phyloP scores from a whole-genome alignment of 2,797 vertebrate genomes.

The Sebastes kiyomatsui region DNA sequence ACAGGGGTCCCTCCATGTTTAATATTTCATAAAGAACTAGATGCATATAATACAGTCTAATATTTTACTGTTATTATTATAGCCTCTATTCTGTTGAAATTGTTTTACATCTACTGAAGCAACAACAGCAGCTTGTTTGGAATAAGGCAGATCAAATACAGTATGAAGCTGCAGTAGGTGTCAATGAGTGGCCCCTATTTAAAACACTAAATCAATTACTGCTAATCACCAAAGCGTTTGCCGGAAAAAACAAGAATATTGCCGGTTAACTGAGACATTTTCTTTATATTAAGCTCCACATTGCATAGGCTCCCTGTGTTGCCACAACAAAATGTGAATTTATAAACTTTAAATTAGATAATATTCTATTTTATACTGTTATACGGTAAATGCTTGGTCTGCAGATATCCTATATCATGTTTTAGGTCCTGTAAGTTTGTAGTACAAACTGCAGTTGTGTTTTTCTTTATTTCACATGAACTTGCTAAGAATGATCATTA shows the following conservation, averaged over 20 bases:
- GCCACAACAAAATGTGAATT: not conserved
- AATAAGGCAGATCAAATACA: not conserved
- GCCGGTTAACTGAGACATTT: not conserved
- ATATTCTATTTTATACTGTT: not conserved
- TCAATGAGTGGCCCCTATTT: not conserved
- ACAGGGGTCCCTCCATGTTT: not conserved
- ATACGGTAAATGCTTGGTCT: not conserved
- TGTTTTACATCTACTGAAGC: not conserved
- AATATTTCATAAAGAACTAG: not conserved
- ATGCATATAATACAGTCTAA: not conserved
- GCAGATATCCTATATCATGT: not conserved
- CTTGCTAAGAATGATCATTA: not conserved
- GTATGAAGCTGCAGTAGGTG: not conserved
- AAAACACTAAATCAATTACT: slow-evolving; percentile 10
- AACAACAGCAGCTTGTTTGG: not conserved
- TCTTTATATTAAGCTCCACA: not conserved
- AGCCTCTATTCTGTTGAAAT: not conserved
- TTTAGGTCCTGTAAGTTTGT: not conserved
- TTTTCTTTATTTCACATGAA: not conserved
- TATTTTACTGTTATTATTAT: not conserved
- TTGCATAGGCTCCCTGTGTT: not conserved
- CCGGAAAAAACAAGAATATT: not conserved
- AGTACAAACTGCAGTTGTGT: not conserved
- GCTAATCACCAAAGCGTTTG: not conserved
- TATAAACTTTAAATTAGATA: not conserved